These are phyloP conservation scores for Luffia ferchaultella DNA, from an alignment of 2,888 invertebrate genomes.

Conservation along the genomic window DNA sequence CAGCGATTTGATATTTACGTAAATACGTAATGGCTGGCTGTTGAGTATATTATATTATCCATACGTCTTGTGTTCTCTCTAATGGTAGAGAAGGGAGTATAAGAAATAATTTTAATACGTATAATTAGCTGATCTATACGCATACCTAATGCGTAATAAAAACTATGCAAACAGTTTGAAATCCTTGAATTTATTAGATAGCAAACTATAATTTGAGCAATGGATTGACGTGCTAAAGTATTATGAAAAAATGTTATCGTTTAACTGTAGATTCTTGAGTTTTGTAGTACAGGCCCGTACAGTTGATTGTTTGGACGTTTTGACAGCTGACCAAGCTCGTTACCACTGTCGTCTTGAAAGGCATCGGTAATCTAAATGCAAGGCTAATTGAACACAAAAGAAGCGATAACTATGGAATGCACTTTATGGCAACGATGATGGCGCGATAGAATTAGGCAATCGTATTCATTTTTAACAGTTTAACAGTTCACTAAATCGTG, in stretches of 20 bases:
- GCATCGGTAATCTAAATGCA: slow-evolving; percentile 59
- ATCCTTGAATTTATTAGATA: too few species aligned
- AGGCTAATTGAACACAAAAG: slow-evolving; percentile 66
- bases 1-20: too few species aligned
- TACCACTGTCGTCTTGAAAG: slow-evolving; percentile 62
- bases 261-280: slow-evolving; percentile 13
- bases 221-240: too few species aligned
- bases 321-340: slow-evolving; percentile 65
- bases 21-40: too few species aligned
- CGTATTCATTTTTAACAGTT: background rate
- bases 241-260: background rate
- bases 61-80: too few species aligned
- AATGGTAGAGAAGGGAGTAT: too few species aligned
- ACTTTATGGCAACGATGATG: slow-evolving; percentile 36
- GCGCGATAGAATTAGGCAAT: slow-evolving; percentile 32
- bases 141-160: too few species aligned
- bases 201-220: too few species aligned
- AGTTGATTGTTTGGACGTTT: slow-evolving; percentile 62
- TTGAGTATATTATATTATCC: too few species aligned
- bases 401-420: slow-evolving; percentile 54
- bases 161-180: too few species aligned
- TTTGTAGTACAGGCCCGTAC: slow-evolving; percentile 22
- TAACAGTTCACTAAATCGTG: background rate
- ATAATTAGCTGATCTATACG: too few species aligned
- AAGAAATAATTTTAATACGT: too few species aligned